Conservation (phyloP, 1,140 invertebrate species). For the Drosophila lacertosa region DNA sequence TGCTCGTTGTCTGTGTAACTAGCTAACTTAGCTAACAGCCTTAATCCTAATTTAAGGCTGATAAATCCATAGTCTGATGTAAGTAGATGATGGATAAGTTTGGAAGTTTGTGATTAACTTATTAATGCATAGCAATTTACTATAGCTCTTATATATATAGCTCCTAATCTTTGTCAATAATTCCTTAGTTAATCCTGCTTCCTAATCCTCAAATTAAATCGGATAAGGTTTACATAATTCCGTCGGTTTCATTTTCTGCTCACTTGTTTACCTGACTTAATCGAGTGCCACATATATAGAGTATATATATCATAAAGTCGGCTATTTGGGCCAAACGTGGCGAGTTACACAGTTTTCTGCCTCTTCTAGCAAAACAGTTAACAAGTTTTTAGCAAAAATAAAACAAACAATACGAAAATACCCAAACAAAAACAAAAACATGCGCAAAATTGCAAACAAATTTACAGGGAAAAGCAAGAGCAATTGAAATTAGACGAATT, state of each 20-base stretch:
- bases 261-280: background rate
- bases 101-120: no score
- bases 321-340: conserved; percentile 4
- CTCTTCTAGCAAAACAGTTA: conserved; percentile 72
- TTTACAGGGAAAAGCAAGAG: conserved; percentile 88
- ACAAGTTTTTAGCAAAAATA: conserved; percentile 57
- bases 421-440: conserved; percentile 45
- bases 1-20: no score
- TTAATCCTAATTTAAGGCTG: no score
- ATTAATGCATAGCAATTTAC: no score
- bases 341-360: conserved; percentile 58
- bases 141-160: no score
- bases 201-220: no score
- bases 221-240: no score
- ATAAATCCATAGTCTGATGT: no score
- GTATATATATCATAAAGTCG: conserved; percentile 3
- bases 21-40: no score
- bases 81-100: no score
- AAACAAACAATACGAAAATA: conserved; percentile 23
- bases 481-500: conserved; percentile 87
- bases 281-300: background rate
- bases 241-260: conserved; percentile 35
- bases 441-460: conserved; percentile 67
- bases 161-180: no score
- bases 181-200: no score